These are phyloP conservation scores for Chaitophorus viminalis DNA, from an alignment of 2,888 invertebrate species.

Conservation along the genomic window DNA sequence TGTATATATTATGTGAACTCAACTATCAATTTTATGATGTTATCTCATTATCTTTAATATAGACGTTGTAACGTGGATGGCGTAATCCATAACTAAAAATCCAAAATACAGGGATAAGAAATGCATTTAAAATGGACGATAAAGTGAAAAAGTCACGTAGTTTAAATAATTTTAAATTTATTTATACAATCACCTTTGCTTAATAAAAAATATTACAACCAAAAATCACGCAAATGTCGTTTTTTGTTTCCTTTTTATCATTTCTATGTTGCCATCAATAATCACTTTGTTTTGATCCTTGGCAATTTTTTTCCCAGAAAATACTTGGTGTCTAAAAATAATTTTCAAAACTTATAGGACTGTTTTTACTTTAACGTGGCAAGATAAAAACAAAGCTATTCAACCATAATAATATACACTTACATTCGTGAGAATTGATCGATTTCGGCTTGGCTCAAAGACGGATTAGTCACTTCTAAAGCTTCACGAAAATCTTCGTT, in stretches of 20 bases:
- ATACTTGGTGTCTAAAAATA: slow-evolving; percentile 11
- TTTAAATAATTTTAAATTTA: no score
- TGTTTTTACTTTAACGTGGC: background rate
- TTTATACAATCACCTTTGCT: no score
- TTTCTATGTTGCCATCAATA: background rate
- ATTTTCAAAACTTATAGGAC: background rate
- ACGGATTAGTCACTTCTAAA: slow-evolving; percentile 78
- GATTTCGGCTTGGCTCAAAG: slow-evolving; percentile 77
- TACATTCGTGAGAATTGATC: slow-evolving; percentile 81
- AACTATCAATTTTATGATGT: no score
- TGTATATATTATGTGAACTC: no score
- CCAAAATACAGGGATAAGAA: no score
- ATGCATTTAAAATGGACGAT: no score
- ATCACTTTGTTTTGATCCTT: background rate
- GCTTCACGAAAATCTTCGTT: slow-evolving; percentile 76
- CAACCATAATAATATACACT: slow-evolving; percentile 67
- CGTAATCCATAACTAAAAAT: no score
- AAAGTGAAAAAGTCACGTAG: no score
- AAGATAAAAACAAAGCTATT: background rate
- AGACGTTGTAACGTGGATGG: no score
- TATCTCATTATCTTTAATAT: no score
- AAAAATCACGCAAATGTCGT: slow-evolving; percentile 12
- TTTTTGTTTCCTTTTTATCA: background rate
- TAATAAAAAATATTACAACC: background rate
- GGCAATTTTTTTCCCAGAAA: background rate